Conservation (phyloP, 2,113 vertebrate species). For the Hippocampus barbouri region DNA sequence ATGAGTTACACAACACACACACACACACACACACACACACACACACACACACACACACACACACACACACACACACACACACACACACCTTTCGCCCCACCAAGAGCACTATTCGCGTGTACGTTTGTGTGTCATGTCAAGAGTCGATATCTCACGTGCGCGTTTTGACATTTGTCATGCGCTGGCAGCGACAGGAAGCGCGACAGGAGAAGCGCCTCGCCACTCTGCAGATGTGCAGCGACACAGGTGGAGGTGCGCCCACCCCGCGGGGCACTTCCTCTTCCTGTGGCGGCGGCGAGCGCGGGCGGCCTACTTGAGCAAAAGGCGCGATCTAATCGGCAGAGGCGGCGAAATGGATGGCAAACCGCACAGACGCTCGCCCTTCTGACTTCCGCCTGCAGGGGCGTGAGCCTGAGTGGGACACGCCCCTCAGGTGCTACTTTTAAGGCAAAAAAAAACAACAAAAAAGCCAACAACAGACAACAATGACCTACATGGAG, state of each 20-base stretch:
- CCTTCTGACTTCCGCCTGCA: background rate
- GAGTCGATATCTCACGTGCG: background rate
- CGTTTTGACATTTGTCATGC: slow-evolving; percentile 5
- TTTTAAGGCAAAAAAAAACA: background rate
- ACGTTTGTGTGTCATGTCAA: background rate
- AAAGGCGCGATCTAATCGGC: slow-evolving; percentile 66
- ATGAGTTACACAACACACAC: too few relatives aligned
- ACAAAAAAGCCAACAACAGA: background rate
- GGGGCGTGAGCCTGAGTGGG: slow-evolving; percentile 1
- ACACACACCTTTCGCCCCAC: too few relatives aligned
- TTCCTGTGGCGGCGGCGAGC: slow-evolving; percentile 60
- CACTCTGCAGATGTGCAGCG: background rate
- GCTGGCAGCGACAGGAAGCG: slow-evolving; percentile 11
- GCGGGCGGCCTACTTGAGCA: slow-evolving; percentile 66
- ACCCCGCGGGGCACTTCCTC: slow-evolving; percentile 53
- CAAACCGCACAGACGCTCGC: background rate
- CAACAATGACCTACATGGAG: background rate
- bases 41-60: too few relatives aligned
- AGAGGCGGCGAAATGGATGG: background rate
- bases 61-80: too few relatives aligned
- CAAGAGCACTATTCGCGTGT: too few relatives aligned
- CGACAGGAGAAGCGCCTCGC: background rate
- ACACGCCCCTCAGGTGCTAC: background rate
- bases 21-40: too few relatives aligned
- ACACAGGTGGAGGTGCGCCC: slow-evolving; percentile 50